Evolutionary conservation across 1,140 invertebrate genomes (phyloP).

Genomic region (Palaemon carinicauda): DNA sequence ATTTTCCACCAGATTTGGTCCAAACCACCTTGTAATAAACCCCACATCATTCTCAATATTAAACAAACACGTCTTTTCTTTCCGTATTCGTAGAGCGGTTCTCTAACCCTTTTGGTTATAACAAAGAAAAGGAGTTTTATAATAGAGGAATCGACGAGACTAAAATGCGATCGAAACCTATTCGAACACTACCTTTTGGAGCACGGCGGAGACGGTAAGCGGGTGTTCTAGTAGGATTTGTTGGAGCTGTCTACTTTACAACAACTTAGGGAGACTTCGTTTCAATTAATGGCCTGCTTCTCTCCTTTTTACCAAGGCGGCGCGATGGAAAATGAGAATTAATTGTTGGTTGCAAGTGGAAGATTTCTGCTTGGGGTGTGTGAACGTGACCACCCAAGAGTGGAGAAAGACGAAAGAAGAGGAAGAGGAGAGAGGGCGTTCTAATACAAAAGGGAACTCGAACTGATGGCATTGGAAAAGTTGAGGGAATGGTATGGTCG

Average conservation of each 20-base stretch:
- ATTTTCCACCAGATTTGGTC: conserved; percentile 29
- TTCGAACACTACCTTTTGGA: conserved; percentile 10
- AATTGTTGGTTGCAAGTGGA: conserved; percentile 35
- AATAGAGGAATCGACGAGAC: neutral
- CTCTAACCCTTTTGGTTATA: neutral
- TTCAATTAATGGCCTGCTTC: conserved; percentile 57
- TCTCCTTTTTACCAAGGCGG: conserved; percentile 48
- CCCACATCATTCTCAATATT: neutral
- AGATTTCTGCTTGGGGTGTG: conserved; percentile 19
- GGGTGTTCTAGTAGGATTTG: conserved; percentile 35
- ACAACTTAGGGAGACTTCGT: conserved; percentile 54
- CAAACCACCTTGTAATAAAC: neutral
- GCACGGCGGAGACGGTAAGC: neutral
- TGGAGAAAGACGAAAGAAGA: neutral
- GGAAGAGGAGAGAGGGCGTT: neutral
- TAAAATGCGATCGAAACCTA: neutral
- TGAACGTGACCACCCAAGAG: neutral
- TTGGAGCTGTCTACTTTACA: conserved; percentile 56
- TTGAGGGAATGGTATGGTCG: neutral
- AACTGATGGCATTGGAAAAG: neutral
- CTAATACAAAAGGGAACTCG: too few relatives aligned
- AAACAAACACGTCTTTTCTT: neutral
- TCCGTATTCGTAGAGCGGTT: neutral
- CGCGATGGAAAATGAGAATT: conserved; percentile 54
- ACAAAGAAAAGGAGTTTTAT: neutral